Percentiles rank a stretch among this genome's conserved stretches.
These are phyloP conservation scores for Phylloscopus trochilus DNA, from an alignment of 2,113 vertebrate species.

Conservation along the genomic window DNA sequence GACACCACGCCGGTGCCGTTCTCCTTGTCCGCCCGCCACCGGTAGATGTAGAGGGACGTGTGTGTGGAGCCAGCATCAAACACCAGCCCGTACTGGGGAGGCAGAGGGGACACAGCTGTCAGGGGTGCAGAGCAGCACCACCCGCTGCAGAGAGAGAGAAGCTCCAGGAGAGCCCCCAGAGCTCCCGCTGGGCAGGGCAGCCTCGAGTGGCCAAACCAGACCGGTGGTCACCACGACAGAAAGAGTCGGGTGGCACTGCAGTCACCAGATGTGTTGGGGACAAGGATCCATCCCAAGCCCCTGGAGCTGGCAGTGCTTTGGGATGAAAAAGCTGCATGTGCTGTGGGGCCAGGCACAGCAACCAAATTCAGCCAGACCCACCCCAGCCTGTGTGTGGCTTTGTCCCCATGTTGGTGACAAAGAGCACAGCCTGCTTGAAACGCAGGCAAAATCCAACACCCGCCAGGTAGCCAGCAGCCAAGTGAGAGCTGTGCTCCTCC, in stretches of 20 bases:
- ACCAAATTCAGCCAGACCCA: slow-evolving; percentile 78
- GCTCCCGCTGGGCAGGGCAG: neutral
- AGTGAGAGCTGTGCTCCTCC: neutral
- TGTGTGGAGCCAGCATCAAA: slow-evolving; percentile 92
- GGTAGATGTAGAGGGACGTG: slow-evolving; percentile 86
- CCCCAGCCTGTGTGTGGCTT: slow-evolving; percentile 47
- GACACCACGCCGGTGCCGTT: slow-evolving; percentile 86
- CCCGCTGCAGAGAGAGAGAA: rapidly evolving
- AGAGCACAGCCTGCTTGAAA: neutral
- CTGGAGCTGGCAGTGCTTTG: neutral
- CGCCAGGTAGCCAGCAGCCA: neutral
- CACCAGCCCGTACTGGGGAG: slow-evolving; percentile 84
- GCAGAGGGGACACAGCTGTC: neutral
- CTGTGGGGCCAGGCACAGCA: neutral
- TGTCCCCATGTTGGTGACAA: neutral
- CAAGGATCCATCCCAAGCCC: neutral
- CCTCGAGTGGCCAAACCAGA: neutral
- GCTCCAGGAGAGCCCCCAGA: neutral
- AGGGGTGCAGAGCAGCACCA: neutral
- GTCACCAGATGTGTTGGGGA: neutral
- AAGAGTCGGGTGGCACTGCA: neutral
- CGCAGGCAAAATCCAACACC: neutral
- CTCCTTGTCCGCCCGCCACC: slow-evolving; percentile 84
- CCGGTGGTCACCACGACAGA: neutral
- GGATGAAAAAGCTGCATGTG: neutral